Base-by-base conservation (phyloP, 2,888 invertebrate species). In the Agriopis leucophaearia region DNA sequence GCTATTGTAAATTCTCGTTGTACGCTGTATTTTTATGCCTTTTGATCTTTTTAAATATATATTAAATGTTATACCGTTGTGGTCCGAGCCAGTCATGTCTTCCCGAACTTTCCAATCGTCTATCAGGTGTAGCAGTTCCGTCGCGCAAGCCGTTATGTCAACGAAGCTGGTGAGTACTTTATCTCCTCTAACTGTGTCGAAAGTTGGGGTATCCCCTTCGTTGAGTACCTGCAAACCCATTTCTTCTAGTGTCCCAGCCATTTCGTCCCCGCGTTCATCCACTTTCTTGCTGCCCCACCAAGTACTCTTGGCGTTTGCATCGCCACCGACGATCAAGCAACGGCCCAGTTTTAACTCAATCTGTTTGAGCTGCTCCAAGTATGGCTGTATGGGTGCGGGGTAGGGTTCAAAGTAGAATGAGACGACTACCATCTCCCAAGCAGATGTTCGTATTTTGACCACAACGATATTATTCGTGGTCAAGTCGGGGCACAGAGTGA, bases 111-210 rank as follows among this genome's bases (percentile, higher is more conserved):
- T 68, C 77, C 75, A 75, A 44, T 70, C 55, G 0, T 70, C 72
- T 0, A 77, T 45, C 9, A 61, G 5, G 12, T 44, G 54, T 0
- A 76, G 48, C 4, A 76, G 1, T 0, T 69, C 67, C 0, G 9
- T 5, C 0, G 77, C 61, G 58, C 79, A 78, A 0, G 74, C 74
- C 6, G 45, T 45, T 15, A 45, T 15, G 15, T 45, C 45, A 4
- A 80, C 76, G 12, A 44, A 44, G 57, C 78, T 81, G 8, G 15
- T 47, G 52, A 59, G 75, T 0, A 0, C 4, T 40, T 40, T 67
- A 0, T 52, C 52, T 0, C 75, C 73, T 35, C 78, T 67, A 1
- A 10, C 40, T 18, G 0, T 80, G 67, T 8, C 78, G 70, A 15
- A 78, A 18, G n/a, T 48, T 78, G 38, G 6, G 18, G 18, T 27